Conservation (phyloP, 2,113 vertebrate species). For the Pontoporia blainvillei region DNA sequence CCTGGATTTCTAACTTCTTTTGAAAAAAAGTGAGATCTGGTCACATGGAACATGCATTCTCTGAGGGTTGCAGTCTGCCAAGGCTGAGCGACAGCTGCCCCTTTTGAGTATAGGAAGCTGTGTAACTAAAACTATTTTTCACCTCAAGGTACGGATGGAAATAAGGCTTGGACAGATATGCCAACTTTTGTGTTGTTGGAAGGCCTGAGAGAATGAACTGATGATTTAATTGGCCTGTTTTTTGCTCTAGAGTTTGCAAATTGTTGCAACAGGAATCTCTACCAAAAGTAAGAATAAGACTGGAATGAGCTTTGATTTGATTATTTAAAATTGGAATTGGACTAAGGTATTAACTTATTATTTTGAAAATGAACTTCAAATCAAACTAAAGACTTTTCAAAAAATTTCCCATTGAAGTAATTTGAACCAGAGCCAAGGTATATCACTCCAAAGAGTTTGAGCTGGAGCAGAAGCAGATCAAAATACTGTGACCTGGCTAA, state of each 20-base stretch:
- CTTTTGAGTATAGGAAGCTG: not conserved
- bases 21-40: not conserved
- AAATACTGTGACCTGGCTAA: constrained; percentile 24
- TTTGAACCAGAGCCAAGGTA: constrained; percentile 33
- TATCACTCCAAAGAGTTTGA: constrained; percentile 25
- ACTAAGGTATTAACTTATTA: constrained; percentile 35
- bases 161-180: not conserved
- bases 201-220: constrained; percentile 4
- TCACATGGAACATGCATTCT: not conserved
- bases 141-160: constrained; percentile 7
- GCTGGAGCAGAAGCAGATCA: constrained; percentile 13
- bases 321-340: not conserved
- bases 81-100: not conserved
- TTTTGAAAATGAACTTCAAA: constrained; percentile 40
- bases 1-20: not conserved
- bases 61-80: not conserved
- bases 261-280: constrained; percentile 11
- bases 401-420: not conserved
- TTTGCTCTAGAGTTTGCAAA: not conserved
- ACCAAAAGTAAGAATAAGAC: not conserved
- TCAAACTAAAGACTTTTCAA: constrained; percentile 27
- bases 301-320: not conserved
- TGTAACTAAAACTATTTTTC: not conserved
- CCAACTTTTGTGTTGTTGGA: constrained; percentile 6
- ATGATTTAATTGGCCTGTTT: not conserved